These are phyloP conservation scores for Ara ararauna DNA, from an alignment of 2,797 vertebrate genomes.

Conservation along the genomic window DNA sequence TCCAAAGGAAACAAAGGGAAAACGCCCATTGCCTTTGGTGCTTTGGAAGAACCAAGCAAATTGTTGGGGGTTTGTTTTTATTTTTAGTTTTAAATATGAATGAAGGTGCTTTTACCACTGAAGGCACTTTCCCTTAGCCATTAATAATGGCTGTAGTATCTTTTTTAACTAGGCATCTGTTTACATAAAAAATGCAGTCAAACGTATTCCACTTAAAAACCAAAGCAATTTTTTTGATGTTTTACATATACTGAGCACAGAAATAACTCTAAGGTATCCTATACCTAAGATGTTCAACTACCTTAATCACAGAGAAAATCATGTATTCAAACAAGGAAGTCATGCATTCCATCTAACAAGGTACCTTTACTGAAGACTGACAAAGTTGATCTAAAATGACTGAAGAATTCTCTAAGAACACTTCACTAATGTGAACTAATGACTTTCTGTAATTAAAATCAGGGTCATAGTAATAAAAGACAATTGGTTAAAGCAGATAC, in stretches of 20 bases:
- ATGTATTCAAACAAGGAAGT: not conserved
- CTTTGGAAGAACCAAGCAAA: conserved; percentile 5
- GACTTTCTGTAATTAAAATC: not conserved
- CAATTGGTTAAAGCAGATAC: not conserved
- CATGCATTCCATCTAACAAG: not conserved
- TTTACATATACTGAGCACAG: not conserved
- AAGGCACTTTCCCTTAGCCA: conserved; percentile 44
- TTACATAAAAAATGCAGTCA: conserved; percentile 53
- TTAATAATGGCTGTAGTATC: conserved; percentile 46
- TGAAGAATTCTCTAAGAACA: not conserved
- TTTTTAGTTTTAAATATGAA: conserved; percentile 43
- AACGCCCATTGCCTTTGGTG: not conserved
- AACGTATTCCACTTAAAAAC: conserved; percentile 34
- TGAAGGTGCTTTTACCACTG: conserved; percentile 58
- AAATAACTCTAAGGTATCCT: not conserved
- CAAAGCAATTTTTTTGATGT: not conserved
- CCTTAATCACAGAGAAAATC: not conserved
- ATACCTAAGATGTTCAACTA: not conserved
- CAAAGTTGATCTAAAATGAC: not conserved
- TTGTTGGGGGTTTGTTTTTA: not conserved
- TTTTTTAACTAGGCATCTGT: conserved; percentile 54
- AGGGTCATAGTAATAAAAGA: not conserved
- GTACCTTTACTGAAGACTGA: not conserved
- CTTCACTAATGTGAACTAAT: not conserved
- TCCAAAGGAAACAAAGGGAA: not conserved